phyloP scores from a whole-genome alignment of 2,797 vertebrate species.

The Emys orbicularis region DNA sequence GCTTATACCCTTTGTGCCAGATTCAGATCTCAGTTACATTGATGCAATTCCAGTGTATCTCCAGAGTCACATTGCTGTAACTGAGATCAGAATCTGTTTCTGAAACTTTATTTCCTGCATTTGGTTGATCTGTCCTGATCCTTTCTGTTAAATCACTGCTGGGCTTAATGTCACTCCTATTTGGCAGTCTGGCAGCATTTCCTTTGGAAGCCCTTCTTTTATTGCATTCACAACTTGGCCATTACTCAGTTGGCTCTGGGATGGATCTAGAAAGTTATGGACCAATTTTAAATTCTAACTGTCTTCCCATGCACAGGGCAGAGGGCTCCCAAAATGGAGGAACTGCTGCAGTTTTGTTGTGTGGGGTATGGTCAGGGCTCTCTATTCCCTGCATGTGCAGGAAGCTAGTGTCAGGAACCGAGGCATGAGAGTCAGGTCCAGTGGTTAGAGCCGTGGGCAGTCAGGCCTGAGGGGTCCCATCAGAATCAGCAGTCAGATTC shows the following conservation, averaged over 20 bases:
- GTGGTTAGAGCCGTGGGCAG: no score
- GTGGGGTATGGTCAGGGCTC: fast-evolving
- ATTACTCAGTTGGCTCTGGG: background rate
- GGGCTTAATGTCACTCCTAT: fast-evolving
- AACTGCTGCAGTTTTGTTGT: background rate
- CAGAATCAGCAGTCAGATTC: no score
- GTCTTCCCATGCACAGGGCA: fast-evolving
- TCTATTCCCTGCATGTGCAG: background rate
- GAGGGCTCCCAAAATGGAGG: background rate
- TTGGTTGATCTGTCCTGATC: background rate
- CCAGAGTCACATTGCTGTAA: background rate
- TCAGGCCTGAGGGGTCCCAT: no score
- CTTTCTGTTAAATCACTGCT: background rate
- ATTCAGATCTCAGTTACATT: background rate
- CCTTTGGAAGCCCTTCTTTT: background rate
- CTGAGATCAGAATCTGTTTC: background rate
- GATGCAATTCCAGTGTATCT: background rate
- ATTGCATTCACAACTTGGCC: fast-evolving
- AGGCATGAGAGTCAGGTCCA: no score
- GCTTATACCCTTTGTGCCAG: constrained; percentile 37
- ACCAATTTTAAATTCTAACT: fast-evolving
- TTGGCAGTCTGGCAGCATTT: background rate
- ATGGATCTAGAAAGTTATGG: background rate
- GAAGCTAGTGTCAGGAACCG: background rate
- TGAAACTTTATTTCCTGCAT: background rate